Evolutionary conservation across 2,888 invertebrate species (phyloP), one percentile per base, ranked within the genome.

Genomic region (Hoplodrina blanda): DNA sequence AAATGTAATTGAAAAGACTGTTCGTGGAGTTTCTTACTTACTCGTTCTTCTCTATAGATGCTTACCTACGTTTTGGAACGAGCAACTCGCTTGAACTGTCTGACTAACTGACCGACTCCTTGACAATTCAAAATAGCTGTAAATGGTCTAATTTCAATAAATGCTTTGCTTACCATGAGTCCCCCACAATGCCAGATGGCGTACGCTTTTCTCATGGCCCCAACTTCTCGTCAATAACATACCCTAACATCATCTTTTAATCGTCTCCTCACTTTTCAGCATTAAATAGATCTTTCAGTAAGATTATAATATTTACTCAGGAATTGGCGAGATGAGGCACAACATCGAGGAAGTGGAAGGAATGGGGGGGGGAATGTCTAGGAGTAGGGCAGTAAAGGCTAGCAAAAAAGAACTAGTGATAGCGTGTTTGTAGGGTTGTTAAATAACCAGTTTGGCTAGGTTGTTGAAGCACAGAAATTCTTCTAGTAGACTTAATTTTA

Each of bases 231-330:
- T 63, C 68, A 71, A 68, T 69, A 73, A 76, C 81, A 72, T 76
- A 79, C 69, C 74, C 79, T 73, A 59, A 61, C 66, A 68, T 81
- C 82, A 82, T 81, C 69, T 80, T 81, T 81, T 76, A 75, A 81
- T 83, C 71, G 67, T 64, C 63, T 73, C 78, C 82, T 83, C 80
- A 83, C 68, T 76, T 75, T 60, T 60, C 72, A 69, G 72, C 73
- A 76, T 83, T 81, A 73, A 71, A 83, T 69, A 76, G 75, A 83
- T 80, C 73, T 69, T 63, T 62, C 71, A 74, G 76, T 75, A 66
- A 70, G 81, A 73, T 83, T 69, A 74, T 76, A 60, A 30, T 72
- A 69, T 78, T 76, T 71, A 59, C 30, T 54, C 19, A 69, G 76
- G 68, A 70, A 73, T 37, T 37, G 37, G 8, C 37, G 37, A 37